Base-by-base conservation (phyloP, 2,113 vertebrate genomes). In the Pteropus alecto region DNA sequence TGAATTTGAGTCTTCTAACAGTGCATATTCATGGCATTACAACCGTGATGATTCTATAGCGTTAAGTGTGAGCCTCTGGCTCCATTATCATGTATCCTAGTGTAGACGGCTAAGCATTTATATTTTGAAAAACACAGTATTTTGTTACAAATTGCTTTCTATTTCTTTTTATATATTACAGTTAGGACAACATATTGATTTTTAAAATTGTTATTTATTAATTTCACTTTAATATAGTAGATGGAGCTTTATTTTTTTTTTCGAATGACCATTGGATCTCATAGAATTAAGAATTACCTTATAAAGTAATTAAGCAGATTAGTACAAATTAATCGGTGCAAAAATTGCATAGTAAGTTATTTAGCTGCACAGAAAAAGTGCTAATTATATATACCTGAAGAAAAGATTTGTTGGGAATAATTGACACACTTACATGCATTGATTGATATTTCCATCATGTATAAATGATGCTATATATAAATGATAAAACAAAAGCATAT, bases 361-460 rank as follows among this genome's bases (percentile, higher is more conserved):
- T 91, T 94, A 89, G 67, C 43, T 61, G n/a, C 93, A 60, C 58
- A 78, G 76, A 95, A 78, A 21, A 82, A 63, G 19, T 79, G 33
- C 68, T 96, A 86, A 94, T 97, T 91, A 88, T 19, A 86, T 94
- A 91, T 95, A n/a, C 41, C 78, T 83, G 38, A 78, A 94, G 60
- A 81, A 26, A 82, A 76, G 48, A 95, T 86, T 94, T 58, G 28
- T 77, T 63, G n/a, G 51, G 58, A 78, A 91, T 93, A 86, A 94
- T 67, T 79, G 68, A 60, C 21, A 68, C 15, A 43, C 12, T 84
- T 71, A 38, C n/a, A 87, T 58, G 14, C 46, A 76, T 71, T 15
- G 5, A 35, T 58, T 95, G n/a, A 46, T 93, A 86, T 89, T 91
- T 84, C 60, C 90, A 6, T 93, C 19, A 48, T 83, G 48, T 83